phyloP scores from a whole-genome alignment of 2,888 invertebrate species.

The Volucella inflata region DNA sequence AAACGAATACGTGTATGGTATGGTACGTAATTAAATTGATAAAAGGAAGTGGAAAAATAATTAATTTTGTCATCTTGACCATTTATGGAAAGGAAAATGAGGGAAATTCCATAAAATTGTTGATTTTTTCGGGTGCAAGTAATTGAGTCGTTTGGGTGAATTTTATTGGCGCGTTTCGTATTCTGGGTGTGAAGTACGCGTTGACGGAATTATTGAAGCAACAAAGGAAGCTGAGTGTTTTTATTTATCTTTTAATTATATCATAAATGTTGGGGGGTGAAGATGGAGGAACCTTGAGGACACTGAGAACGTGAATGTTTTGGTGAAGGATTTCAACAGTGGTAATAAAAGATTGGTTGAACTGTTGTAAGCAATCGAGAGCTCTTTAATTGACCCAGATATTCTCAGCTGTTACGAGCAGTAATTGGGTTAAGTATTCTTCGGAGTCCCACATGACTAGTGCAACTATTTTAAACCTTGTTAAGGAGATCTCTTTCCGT shows the following conservation, averaged over 20 bases:
- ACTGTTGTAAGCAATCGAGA: no score
- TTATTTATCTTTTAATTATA: slow-evolving; percentile 67
- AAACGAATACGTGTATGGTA: not conserved
- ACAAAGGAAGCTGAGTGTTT: slow-evolving; percentile 1
- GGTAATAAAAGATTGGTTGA: not conserved
- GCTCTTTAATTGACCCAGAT: not conserved
- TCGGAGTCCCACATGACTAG: no score
- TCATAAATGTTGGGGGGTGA: not conserved
- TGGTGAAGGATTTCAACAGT: not conserved
- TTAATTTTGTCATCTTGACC: slow-evolving; percentile 72
- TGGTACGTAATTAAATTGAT: slow-evolving; percentile 65
- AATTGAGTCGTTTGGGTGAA: slow-evolving; percentile 4
- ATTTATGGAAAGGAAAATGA: slow-evolving; percentile 35
- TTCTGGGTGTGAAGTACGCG: slow-evolving; percentile 30
- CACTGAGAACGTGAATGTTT: not conserved
- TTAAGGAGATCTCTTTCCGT: no score
- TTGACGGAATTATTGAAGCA: slow-evolving; percentile 35
- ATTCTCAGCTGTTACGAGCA: not conserved
- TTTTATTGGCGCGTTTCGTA: slow-evolving; percentile 51
- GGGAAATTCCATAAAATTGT: not conserved
- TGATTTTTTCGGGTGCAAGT: not conserved
- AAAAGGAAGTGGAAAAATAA: slow-evolving; percentile 64
- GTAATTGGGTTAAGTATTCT: no score
- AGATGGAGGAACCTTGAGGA: not conserved
- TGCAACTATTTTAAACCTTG: no score